Evolutionary conservation across 2,888 invertebrate species (phyloP).

Genomic region (Myopa tessellatipennis): DNA sequence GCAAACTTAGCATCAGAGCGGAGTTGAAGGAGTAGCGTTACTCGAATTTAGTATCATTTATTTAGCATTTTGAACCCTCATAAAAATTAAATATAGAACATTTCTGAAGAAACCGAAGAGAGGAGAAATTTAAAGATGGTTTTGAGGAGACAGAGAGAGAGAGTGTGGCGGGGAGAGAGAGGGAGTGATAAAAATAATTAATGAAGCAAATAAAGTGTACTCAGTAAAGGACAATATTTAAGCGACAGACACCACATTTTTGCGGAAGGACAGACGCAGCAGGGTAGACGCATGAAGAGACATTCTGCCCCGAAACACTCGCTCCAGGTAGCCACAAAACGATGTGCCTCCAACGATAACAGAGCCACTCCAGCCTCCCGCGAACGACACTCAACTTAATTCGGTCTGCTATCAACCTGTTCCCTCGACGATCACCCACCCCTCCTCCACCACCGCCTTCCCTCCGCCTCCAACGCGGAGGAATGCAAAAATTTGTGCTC

Average conservation of each 20-base stretch:
- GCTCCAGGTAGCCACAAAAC: background rate
- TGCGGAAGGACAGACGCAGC: background rate
- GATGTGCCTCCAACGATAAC: too few relatives aligned
- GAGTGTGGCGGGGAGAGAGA: background rate
- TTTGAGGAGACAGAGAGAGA: too few relatives aligned
- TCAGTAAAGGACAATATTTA: slow-evolving; percentile 7
- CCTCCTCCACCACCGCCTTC: background rate
- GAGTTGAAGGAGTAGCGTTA: too few relatives aligned
- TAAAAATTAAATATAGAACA: slow-evolving; percentile 27
- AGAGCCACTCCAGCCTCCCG: too few relatives aligned
- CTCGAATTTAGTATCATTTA: background rate
- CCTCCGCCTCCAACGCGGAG: background rate
- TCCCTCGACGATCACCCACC: background rate
- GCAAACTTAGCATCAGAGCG: background rate
- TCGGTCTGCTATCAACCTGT: background rate
- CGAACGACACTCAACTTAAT: background rate
- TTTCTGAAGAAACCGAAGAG: background rate
- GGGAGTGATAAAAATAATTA: background rate
- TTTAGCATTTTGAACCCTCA: background rate
- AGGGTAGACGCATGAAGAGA: background rate
- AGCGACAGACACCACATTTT: background rate
- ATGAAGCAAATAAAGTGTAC: slow-evolving; percentile 22
- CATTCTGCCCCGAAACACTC: background rate
- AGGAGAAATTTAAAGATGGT: background rate
- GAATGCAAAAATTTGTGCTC: background rate